Evolutionary conservation across 2,113 vertebrate species (phyloP), one percentile per base, ranked within the genome.

Genomic region (Megaceryle torquata): DNA sequence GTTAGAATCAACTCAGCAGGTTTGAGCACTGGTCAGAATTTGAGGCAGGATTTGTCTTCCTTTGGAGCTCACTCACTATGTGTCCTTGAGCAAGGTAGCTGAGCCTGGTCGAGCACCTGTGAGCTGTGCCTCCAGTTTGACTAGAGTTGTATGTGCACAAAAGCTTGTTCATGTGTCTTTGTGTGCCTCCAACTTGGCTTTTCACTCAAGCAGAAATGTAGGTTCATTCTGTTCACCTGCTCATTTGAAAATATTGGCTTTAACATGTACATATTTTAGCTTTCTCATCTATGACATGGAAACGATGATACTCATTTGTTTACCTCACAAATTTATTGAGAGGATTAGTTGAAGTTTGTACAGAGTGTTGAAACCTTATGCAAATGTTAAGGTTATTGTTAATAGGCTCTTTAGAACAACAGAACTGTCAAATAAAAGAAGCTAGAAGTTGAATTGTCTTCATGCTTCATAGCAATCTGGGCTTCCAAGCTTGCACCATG

Each of bases 351-450:
- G 70, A 19, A 93, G 74, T 89, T 96, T 95, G 77, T 31, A 39
- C 13, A 79, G 72, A 33, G 48, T 81, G 95, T 82, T 82, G 70
- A 86, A 92, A 61, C 48, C 21, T 72, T 82, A 44, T 19, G 3
- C 74, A 94, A 92, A 95, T 90, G 82, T 75, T 84, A 89, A 95
- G 83, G 88, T 91, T 89, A 79, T 39, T 56, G 26, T 75, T 94
- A 89, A 89, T 76, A 86, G 74, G 44, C 51, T 54, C 57, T 7
- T 15, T 10, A 17, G 61, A 92, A 25, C 50, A 82, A 60, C 21
- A 33, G 53, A 84, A 35, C 43, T 64, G 28, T 71, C 39, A 78
- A 85, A 91, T 77, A 21, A 53, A 53, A 54, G 14, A 8, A 78
- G 14, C 46, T 51, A 0, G 1, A 37, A 54, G 68, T 33, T 71